Evolutionary conservation across 2,113 vertebrate genomes (phyloP).

Genomic region (Notothenia rossii): DNA sequence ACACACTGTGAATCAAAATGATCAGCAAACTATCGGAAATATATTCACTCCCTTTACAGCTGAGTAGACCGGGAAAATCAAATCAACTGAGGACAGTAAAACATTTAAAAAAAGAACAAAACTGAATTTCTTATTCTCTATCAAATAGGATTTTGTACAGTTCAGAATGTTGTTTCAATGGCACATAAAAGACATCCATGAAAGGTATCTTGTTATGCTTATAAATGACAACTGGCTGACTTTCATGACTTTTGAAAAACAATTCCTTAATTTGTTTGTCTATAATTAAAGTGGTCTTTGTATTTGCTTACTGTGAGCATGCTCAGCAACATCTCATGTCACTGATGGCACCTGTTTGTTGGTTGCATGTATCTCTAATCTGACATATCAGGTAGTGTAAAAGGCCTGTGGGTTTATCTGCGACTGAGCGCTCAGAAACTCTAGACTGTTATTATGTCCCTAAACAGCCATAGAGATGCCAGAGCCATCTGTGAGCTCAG

Average conservation of each 20-base stretch:
- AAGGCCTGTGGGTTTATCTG: slow-evolving; percentile 67
- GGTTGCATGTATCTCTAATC: slow-evolving; percentile 63
- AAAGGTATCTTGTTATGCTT: background rate
- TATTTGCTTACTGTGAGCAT: background rate
- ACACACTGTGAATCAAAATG: background rate
- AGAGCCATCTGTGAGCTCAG: slow-evolving; percentile 45
- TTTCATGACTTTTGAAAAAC: background rate
- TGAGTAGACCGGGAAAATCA: background rate
- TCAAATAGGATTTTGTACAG: background rate
- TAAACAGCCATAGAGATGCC: slow-evolving; percentile 72
- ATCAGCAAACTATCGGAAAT: background rate
- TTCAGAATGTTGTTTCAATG: background rate
- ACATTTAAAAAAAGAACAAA: background rate
- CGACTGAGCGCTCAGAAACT: slow-evolving; percentile 64
- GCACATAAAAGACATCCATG: background rate
- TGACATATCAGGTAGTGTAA: slow-evolving; percentile 68
- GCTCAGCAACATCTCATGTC: slow-evolving; percentile 56
- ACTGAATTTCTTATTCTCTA: background rate
- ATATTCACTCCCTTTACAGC: background rate
- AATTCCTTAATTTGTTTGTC: background rate
- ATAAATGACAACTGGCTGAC: background rate
- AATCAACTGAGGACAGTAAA: background rate
- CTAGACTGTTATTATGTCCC: slow-evolving; percentile 73
- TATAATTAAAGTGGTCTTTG: background rate
- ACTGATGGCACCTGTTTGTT: slow-evolving; percentile 70